These are phyloP conservation scores for Stomatorhinus walkeri DNA, from an alignment of 2,797 vertebrate species.

Conservation along the genomic window DNA sequence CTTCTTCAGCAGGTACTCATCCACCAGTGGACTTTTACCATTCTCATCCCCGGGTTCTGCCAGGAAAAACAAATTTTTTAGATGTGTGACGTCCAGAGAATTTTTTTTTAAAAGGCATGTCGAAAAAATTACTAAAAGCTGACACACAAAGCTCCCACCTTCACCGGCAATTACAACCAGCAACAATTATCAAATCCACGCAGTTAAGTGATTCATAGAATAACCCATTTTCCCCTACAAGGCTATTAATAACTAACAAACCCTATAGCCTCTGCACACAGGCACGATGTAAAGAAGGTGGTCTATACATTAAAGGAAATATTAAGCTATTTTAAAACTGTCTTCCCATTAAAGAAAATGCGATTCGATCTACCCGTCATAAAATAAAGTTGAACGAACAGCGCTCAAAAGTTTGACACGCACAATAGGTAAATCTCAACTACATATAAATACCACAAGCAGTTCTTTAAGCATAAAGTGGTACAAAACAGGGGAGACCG, in stretches of 20 bases:
- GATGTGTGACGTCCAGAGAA: not conserved
- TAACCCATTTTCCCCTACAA: not conserved
- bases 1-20: constrained; percentile 79
- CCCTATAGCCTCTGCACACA: not conserved
- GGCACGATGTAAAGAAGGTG: not conserved
- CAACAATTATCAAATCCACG: not conserved
- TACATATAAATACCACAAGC: not conserved
- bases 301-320: not conserved
- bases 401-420: not conserved
- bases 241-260: not conserved
- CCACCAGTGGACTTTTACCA: constrained; percentile 70
- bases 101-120: not conserved
- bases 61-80: not conserved
- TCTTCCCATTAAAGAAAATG: not conserved
- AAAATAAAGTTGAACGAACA: not conserved
- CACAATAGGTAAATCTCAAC: not conserved
- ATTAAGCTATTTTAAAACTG: not conserved
- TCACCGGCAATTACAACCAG: not conserved
- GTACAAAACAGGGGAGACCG: not conserved
- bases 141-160: not conserved
- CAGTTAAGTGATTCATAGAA: not conserved
- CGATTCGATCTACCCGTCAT: not conserved
- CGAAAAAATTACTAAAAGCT: not conserved
- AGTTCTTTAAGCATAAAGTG: not conserved
- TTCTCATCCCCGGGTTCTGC: constrained; percentile 78